Evolutionary conservation across 2,113 vertebrate species (phyloP).

Genomic region (Pitta sordida): DNA sequence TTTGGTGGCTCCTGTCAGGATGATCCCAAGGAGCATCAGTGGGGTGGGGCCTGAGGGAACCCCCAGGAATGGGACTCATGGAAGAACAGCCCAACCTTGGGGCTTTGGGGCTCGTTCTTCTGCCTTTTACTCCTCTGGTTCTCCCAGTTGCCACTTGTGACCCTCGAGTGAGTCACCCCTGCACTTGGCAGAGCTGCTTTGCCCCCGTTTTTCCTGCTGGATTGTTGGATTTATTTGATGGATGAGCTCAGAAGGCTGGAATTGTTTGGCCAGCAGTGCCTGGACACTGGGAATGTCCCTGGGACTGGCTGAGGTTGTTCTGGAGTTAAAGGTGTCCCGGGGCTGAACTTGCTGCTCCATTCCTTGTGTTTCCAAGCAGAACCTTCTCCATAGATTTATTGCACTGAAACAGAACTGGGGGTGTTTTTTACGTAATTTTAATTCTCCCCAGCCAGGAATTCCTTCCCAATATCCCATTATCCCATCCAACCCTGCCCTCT

Average conservation of each 20-base stretch:
- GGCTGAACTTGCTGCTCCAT: background rate
- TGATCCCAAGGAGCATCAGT: background rate
- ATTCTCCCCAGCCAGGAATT: background rate
- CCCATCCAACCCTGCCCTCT: background rate
- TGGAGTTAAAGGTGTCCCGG: background rate
- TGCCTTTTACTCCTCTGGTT: background rate
- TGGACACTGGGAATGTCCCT: accelerated
- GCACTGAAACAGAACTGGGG: background rate
- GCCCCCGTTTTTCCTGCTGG: background rate
- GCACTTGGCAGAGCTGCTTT: background rate
- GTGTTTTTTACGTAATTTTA: too few species aligned
- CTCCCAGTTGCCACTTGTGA: background rate
- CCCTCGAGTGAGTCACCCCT: background rate
- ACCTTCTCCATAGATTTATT: background rate
- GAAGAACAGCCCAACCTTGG: background rate
- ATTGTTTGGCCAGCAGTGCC: background rate
- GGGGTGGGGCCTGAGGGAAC: background rate
- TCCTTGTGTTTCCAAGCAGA: background rate
- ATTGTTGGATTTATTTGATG: background rate
- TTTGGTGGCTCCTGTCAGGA: background rate
- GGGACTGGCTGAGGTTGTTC: background rate
- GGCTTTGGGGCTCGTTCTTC: background rate
- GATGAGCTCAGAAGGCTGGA: background rate
- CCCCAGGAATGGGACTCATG: background rate
- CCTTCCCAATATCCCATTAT: background rate